Conservation (phyloP, 2,888 invertebrate species). For the Lepeophtheirus nordmannii region DNA sequence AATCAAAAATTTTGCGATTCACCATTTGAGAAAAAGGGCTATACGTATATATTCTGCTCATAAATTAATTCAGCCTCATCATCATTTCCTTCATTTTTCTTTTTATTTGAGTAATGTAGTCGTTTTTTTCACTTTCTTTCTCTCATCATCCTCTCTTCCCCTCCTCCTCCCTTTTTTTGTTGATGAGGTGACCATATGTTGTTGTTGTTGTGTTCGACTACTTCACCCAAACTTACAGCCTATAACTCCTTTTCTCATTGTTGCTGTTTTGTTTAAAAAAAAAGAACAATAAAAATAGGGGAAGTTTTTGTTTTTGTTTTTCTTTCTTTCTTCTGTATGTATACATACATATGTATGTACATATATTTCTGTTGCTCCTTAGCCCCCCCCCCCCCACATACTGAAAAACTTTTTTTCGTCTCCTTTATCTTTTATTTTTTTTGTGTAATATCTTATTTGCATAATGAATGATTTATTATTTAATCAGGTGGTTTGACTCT, state of each 20-base stretch:
- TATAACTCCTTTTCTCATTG: not conserved
- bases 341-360: not conserved
- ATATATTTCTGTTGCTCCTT: slow-evolving; percentile 2
- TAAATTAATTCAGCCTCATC: too few relatives aligned
- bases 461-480: slow-evolving; percentile 2
- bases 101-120: too few relatives aligned
- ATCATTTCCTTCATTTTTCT: too few relatives aligned
- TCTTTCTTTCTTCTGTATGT: not conserved
- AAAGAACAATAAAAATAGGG: not conserved
- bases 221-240: not conserved
- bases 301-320: not conserved
- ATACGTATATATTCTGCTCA: too few relatives aligned
- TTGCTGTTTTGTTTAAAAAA: not conserved
- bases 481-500: not conserved
- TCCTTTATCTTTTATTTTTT: not conserved
- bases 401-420: not conserved
- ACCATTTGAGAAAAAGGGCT: too few relatives aligned
- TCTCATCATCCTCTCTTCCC: not conserved
- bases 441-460: not conserved
- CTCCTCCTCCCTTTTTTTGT: not conserved
- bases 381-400: not conserved
- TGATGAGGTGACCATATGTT: slow-evolving; percentile 6
- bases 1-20: too few relatives aligned
- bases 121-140: too few relatives aligned
- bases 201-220: not conserved